Base-by-base conservation (phyloP, 2,888 invertebrate species). In the Epinotia ramella region DNA sequence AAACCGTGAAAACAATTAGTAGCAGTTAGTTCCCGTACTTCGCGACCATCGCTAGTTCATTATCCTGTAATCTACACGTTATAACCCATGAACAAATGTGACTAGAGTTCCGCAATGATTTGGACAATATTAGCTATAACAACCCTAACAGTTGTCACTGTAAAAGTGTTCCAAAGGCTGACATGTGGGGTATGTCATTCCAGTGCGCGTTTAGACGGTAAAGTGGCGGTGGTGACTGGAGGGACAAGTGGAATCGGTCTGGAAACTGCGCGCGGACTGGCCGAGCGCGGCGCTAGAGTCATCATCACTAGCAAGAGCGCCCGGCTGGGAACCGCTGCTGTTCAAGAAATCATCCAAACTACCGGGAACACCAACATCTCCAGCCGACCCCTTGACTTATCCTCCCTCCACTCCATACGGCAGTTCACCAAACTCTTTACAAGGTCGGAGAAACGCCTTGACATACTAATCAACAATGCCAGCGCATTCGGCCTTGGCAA, bases 401-500 rank as follows among this genome's bases (percentile, higher is more conserved):
- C 90, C 7, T 95, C 95, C 1, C 86, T 95, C 7, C 82, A 87
- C 18, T 95, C 95, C 1, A 91, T 95, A 59, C 90, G 95, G 75
- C 90, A 94, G 57, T 96, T 96, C 88, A 95, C 95, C 67, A 90
- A 93, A 44, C 90, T 92, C 68, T 91, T 96, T 69, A 83, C 91
- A 59, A 89, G 91, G 81, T 91, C 88, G 0, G 95, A 95, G 83
- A 87, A 88, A 77, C 89, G 91, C 33, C 86, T 96, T 66, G 95
- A 96, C 82, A 93, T 95, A 18, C 90, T 96, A 72, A 91, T 96
- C 81, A 95, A 96, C 86, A 96, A 96, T 84, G 96, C 96, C 6
- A 96, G 95, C 12, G 90, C 94, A 13, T 93, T 90, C 28, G 94
- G 93, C 12, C 86, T 92, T 64, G 91, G 93, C 18, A 92, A 93